Conservation (phyloP, 2,113 vertebrate genomes). For the Cottus gobio region DNA sequence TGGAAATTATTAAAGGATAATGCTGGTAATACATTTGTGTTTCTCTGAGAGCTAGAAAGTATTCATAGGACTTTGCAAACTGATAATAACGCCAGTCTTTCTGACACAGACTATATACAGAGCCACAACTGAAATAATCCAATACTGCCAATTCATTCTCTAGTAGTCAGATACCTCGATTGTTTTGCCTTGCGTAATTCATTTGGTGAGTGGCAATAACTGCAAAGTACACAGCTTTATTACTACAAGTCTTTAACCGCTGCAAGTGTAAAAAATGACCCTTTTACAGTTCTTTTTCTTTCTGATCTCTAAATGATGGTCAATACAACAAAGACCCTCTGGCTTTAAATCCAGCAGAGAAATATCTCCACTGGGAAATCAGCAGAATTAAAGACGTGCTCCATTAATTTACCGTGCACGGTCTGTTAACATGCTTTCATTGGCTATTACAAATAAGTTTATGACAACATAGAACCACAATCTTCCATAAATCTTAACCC, state of each 20-base stretch:
- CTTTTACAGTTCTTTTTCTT: neutral
- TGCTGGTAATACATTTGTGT: too few species aligned
- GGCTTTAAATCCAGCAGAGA: conserved; percentile 23
- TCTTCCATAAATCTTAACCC: neutral
- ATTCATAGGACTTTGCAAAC: neutral
- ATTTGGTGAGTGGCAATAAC: neutral
- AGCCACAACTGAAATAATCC: neutral
- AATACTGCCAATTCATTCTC: neutral
- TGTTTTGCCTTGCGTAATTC: neutral
- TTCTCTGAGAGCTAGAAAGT: neutral
- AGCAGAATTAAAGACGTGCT: conserved; percentile 29
- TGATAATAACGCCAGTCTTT: neutral
- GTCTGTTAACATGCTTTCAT: conserved; percentile 13
- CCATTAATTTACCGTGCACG: neutral
- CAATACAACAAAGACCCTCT: neutral
- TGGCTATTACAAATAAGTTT: conserved; percentile 20
- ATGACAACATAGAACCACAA: conserved; percentile 1
- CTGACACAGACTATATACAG: neutral
- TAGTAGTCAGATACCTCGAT: neutral
- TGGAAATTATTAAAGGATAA: neutral
- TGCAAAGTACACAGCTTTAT: neutral
- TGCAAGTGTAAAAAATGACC: conserved; percentile 2
- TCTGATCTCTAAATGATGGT: neutral
- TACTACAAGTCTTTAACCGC: neutral
- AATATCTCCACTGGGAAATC: conserved; percentile 59